Evolutionary conservation across 2,888 invertebrate genomes (phyloP), one percentile per base, ranked within the genome.

Genomic region (Erebia aethiops): DNA sequence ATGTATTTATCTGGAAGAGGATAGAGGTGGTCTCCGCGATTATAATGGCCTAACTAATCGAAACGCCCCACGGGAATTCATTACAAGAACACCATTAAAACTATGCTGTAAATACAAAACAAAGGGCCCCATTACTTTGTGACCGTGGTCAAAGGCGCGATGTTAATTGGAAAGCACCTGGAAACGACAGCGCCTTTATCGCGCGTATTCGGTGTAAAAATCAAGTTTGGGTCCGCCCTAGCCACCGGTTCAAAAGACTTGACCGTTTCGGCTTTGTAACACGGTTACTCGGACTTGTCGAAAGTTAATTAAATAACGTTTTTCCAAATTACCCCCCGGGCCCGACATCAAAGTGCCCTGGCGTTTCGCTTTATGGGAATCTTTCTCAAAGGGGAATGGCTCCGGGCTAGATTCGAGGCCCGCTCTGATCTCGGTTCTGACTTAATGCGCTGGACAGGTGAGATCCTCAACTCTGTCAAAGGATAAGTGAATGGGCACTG

Each of bases 271-370:
- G 91, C 92, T 93, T 92, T 92, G 92, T 92, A 92, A 92, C 89
- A 82, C 91, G 92, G 92, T 92, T 92, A 92, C 90, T 83, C 87
- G 79, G 88, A 92, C 91, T 92, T 92, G 92, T 93, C 92, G 91
- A 92, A 92, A 92, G 89, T 92, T 92, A 92, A 93, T 93, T 93
- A 93, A 93, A 92, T 92, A 92, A 90, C 91, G 92, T 92, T 92
- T 92, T 92, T 93, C 91, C 87, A 88, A 92, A 92, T 91, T 90
- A 92, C 88, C 91, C 90, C 87, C 82, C 85, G 87, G 85, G 87
- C 81, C 82, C 79, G 84, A 89, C 86, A 88, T 92, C 92, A 92
- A 92, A 92, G 92, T 89, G 86, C 75, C 75, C 82, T 79, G 74
- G 84, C 82, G 80, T 82, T 62, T 81, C 83, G 85, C 84, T 86